Conservation (phyloP, 2,797 vertebrate genomes). For the Rhabdophis nuchalis region DNA sequence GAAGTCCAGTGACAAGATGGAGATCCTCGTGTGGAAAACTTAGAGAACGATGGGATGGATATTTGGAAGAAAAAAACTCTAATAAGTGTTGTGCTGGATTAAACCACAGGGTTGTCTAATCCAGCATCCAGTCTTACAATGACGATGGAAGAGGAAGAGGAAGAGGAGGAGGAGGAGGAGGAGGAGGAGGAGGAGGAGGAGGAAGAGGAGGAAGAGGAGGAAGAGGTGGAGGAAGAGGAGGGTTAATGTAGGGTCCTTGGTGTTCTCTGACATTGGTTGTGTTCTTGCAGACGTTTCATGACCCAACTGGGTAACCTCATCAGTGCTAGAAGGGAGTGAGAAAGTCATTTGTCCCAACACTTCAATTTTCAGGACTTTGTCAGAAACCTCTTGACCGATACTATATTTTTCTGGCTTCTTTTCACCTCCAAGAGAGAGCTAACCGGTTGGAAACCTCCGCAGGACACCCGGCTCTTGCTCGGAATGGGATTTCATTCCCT, state of each 20-base stretch:
- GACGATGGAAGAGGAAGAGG: too few species aligned
- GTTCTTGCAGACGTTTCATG: too few species aligned
- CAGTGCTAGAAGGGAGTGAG: too few species aligned
- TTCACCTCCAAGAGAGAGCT: slow-evolving; percentile 34
- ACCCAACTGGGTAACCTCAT: too few species aligned
- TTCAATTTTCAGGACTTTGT: slow-evolving; percentile 29
- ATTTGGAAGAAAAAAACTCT: neutral
- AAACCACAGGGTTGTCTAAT: neutral
- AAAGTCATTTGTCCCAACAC: slow-evolving; percentile 34
- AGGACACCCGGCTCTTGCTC: slow-evolving; percentile 34
- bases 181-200: too few species aligned
- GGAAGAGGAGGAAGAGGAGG: too few species aligned
- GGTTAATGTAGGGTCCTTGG: too few species aligned
- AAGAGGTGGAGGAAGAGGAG: too few species aligned
- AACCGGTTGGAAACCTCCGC: slow-evolving; percentile 51
- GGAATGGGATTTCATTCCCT: neutral
- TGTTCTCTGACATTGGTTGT: too few species aligned
- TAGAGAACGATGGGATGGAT: neutral
- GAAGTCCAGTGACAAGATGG: slow-evolving; percentile 15
- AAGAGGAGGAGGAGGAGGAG: too few species aligned
- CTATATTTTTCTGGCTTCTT: slow-evolving; percentile 55
- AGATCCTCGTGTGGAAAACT: neutral
- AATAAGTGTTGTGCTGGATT: neutral
- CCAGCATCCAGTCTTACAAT: neutral
- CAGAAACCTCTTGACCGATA: slow-evolving; percentile 30